Conservation (phyloP, 2,113 vertebrate species). For the Acanthisitta chloris region DNA sequence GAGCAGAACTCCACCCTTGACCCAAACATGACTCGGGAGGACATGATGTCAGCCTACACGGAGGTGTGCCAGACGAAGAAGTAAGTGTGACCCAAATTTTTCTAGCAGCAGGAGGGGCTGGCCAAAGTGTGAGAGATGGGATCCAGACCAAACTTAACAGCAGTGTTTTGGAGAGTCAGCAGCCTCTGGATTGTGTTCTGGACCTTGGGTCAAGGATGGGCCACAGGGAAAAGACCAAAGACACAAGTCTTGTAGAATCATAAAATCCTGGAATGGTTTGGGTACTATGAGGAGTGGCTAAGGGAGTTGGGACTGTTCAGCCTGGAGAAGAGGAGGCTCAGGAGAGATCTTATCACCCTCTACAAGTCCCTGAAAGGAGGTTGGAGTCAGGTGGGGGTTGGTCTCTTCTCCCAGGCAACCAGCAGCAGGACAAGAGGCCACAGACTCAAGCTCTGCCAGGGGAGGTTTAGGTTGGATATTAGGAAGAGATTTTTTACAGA, state of each 20-base stretch:
- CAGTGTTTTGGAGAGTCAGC: accelerated
- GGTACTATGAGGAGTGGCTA: too few species aligned
- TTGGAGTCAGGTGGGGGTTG: too few species aligned
- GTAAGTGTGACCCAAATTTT: constrained; percentile 65
- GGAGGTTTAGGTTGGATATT: too few species aligned
- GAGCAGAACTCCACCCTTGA: constrained; percentile 55
- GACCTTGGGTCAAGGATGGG: too few species aligned
- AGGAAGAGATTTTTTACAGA: too few species aligned
- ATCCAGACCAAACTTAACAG: not conserved
- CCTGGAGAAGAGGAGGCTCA: too few species aligned
- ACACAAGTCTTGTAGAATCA: accelerated
- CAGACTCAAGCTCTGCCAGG: too few species aligned
- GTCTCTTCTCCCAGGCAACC: too few species aligned
- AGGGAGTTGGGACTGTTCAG: too few species aligned
- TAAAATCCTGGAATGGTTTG: not conserved
- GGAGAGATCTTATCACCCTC: too few species aligned
- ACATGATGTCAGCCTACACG: constrained; percentile 77
- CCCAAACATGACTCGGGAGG: constrained; percentile 79
- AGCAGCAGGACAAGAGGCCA: too few species aligned
- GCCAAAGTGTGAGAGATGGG: not conserved
- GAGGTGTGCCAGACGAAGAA: constrained; percentile 84
- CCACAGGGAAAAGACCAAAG: not conserved
- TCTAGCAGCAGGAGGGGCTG: not conserved
- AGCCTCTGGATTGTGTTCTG: not conserved
- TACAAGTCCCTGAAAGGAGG: too few species aligned